Evolutionary conservation across 2,888 invertebrate genomes (phyloP), one percentile per base, ranked within the genome.

Genomic region (Synanthedon formicaeformis): DNA sequence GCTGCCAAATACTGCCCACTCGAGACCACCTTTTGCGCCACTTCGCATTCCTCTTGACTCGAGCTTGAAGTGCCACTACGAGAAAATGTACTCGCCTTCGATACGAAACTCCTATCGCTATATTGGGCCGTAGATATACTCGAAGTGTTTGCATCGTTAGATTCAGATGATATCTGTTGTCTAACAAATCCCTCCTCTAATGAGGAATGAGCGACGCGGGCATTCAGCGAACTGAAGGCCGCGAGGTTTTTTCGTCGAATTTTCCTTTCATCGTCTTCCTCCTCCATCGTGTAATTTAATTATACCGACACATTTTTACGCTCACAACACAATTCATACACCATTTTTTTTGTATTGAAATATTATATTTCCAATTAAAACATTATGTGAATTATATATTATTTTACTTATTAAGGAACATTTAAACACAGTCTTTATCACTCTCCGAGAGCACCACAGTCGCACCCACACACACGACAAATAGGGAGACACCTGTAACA

Each of bases 41-140:
- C 78, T 62, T 92, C 91, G 41, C 90, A 89, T 62, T 92, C 92
- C 68, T 92, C 92, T 69, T 92, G 92, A 56, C 92, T 92, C 34
- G 92, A 92, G 65, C 92, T 92, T 1, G 92, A 92, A 54, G 90
- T 90, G 10, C 90, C 89, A 55, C 90, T 90, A 34, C 89, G 79
- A 5, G 87, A 89, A 58, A 87, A 86, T 41, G 88, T 83, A 61
- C 87, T 87, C 53, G 88, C 82, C 62, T 89, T 82, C 0, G 89
- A 89, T n/a, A 87, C 78, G 60, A 89, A 81, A 60, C 88, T 87
- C 58, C 84, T 76, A 56, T 87, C 87, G 56, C 85, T 80, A 63
- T 79, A 88, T 53, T 83, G 85, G 59, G 85, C 78, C 55, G 84
- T 78, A 27, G 86, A 84, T 55, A 84, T 75, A 63, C 83, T 85